phyloP scores from a whole-genome alignment of 2,113 vertebrate species.

The Lophius piscatorius region DNA sequence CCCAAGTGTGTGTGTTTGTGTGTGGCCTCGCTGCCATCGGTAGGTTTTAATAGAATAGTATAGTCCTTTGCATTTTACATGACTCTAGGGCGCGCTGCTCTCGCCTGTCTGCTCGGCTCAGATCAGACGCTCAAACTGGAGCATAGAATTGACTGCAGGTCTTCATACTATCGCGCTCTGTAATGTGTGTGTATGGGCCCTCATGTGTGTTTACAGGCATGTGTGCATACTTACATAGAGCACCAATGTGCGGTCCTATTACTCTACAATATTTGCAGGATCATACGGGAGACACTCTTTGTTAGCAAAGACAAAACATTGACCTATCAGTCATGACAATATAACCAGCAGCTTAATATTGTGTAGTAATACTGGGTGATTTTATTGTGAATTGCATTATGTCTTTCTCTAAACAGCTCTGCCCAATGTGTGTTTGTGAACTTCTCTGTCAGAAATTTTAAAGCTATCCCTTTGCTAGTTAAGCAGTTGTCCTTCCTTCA shows the following conservation, averaged over 20 bases:
- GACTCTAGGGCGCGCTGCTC: conserved; percentile 89
- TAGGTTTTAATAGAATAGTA: conserved; percentile 82
- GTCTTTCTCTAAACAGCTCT: too few relatives aligned
- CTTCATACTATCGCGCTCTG: conserved; percentile 73
- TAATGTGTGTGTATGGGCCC: conserved; percentile 36
- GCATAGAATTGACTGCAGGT: conserved; percentile 82
- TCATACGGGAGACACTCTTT: background rate
- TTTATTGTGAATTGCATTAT: too few relatives aligned
- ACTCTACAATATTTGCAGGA: background rate
- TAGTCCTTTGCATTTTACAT: conserved; percentile 93
- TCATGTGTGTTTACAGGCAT: conserved; percentile 28
- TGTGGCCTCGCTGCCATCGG: conserved; percentile 68
- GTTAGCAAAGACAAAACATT: too few relatives aligned
- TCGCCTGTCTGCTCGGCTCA: conserved; percentile 94
- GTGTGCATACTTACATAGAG: background rate
- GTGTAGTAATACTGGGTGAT: too few relatives aligned
- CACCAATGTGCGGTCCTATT: background rate
- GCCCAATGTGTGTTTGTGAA: too few relatives aligned
- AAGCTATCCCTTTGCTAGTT: too few relatives aligned
- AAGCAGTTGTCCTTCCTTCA: too few relatives aligned
- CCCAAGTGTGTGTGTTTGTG: conserved; percentile 32
- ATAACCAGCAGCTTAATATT: too few relatives aligned
- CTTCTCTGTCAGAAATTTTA: too few relatives aligned
- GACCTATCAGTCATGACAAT: too few relatives aligned
- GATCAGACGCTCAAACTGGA: conserved; percentile 89